Base-by-base conservation (phyloP, 2,797 vertebrate genomes). In the Tangara arthus region DNA sequence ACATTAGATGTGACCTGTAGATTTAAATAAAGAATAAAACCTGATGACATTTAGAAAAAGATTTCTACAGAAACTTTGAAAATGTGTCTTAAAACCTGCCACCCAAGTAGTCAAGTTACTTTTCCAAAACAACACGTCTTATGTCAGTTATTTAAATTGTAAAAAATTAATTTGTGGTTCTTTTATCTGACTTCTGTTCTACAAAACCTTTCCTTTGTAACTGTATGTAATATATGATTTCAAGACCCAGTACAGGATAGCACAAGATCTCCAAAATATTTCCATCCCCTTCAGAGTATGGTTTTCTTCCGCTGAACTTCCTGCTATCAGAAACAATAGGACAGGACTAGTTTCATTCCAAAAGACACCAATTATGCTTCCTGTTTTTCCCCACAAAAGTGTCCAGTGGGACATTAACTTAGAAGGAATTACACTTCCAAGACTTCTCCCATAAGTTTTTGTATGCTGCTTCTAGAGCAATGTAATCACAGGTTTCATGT, bases 381-480 rank as follows among this genome's bases (percentile, higher is more conserved):
- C 9, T 37, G 32, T 23, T 8, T 2, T 5, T 55, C 32, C 3
- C 4, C 11, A 11, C 4, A 3, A 8, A 15, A 15, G 4, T 28
- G 12, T 37, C 1, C 27, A 53, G 6, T 47, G 24, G 23, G 14
- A 85, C 42, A 3, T 39, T 53, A 13, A 41, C 10, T 53, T 71
- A 49, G 21, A 47, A 59, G 18, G 23, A 87, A 66, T 39, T 70
- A 19, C 9, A 11, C 4, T 49, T 91, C 35, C 28, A 68, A 63
- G 23, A 41, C 15, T 64, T 5, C 4, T 78, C 30, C 5, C 7
- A 1, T 32, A 35, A 47, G 3, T 22, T 81, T 72, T 9, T 0
- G 0, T 52, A 14, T 39, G 14, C 17, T 60, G 20, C 26, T 79
- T 4, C 55, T 59, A 77, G 10, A 78, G 15, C 27, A 52, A 9